phyloP scores from a whole-genome alignment of 1,140 invertebrate genomes.

The Alviniconcha marisindica region DNA sequence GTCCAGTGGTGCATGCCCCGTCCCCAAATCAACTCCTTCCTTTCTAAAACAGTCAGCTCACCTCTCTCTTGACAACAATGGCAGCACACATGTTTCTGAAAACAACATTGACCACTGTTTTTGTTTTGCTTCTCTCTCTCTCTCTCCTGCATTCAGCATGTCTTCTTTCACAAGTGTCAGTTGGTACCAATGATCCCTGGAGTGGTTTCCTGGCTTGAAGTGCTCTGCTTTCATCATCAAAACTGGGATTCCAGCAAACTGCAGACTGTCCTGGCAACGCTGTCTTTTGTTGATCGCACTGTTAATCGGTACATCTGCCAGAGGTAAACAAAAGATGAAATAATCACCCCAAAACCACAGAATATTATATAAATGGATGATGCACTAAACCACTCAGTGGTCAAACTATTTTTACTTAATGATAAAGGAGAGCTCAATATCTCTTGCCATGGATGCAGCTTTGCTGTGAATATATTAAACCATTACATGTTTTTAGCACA shows the following conservation, averaged over 20 bases:
- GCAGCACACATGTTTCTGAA: neutral
- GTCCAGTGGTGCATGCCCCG: too few species aligned
- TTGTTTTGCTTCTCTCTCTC: neutral
- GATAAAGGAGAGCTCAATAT: too few species aligned
- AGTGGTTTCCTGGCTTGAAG: neutral
- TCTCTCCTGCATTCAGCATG: neutral
- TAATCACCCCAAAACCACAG: neutral
- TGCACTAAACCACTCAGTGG: too few species aligned
- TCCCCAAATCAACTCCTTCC: too few species aligned
- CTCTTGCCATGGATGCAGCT: too few species aligned
- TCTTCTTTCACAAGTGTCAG: neutral
- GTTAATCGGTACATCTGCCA: constrained; percentile 98
- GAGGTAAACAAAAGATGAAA: constrained; percentile 44
- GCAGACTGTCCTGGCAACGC: constrained; percentile 83
- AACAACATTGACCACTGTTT: neutral
- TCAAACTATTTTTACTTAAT: too few species aligned
- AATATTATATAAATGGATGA: neutral
- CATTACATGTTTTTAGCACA: too few species aligned
- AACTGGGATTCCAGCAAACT: constrained; percentile 77
- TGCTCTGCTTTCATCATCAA: neutral
- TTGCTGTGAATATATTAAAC: too few species aligned
- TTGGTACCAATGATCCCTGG: neutral
- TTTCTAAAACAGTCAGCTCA: too few species aligned
- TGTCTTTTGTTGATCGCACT: constrained; percentile 96
- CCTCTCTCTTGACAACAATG: neutral